Conservation (phyloP, 1,140 invertebrate genomes). For the Heliconius congener region DNA sequence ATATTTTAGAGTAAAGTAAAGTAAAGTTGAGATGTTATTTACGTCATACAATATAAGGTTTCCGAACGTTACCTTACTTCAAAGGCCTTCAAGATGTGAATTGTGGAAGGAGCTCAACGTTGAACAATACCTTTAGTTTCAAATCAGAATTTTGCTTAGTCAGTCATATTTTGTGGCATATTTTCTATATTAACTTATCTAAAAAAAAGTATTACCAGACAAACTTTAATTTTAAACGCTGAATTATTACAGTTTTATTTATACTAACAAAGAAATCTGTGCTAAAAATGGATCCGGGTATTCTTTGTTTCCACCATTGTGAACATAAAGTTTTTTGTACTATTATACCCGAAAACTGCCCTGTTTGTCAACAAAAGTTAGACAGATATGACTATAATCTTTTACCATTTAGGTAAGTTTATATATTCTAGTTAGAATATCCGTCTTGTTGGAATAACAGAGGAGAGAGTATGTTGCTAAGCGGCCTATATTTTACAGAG, state of each 20-base stretch:
- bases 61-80: conserved; percentile 30
- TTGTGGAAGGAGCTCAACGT: conserved; percentile 39
- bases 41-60: not conserved
- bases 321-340: conserved; percentile 90
- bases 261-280: conserved; percentile 47
- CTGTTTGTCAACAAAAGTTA: conserved; percentile 85
- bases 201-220: not conserved
- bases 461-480: conserved; percentile 53
- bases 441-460: conserved; percentile 1
- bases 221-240: conserved; percentile 4
- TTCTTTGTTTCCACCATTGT: conserved; percentile 92
- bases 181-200: conserved; percentile 22
- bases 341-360: conserved; percentile 86
- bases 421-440: conserved; percentile 16
- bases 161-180: conserved; percentile 38
- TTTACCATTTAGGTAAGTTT: conserved; percentile 86
- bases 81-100: conserved; percentile 34
- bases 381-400: conserved; percentile 83
- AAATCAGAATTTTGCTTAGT: conserved; percentile 52
- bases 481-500: conserved; percentile 78
- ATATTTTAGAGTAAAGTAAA: not conserved
- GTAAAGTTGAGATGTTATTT: too few species aligned
- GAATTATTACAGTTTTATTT: conserved; percentile 50
- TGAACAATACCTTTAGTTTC: conserved; percentile 51
- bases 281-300: conserved; percentile 85